These are phyloP conservation scores for Amphipoea lucens DNA, from an alignment of 2,888 invertebrate species.

Conservation along the genomic window DNA sequence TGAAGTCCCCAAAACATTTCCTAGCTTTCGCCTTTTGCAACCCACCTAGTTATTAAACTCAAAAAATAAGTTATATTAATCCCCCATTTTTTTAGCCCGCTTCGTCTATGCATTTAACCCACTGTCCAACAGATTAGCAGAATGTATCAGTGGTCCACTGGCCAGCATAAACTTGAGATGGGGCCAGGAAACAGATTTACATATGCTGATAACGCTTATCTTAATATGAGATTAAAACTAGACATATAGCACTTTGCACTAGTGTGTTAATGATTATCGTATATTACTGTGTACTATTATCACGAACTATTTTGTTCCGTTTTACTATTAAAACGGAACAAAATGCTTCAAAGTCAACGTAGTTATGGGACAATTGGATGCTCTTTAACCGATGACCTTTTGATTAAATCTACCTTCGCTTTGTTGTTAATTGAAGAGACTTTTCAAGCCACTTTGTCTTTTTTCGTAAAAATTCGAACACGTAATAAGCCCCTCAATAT, in stretches of 20 bases:
- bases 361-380: not conserved
- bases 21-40: not conserved
- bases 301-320: not conserved
- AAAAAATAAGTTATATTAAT: not conserved
- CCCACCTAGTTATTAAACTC: not conserved
- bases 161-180: constrained; percentile 41
- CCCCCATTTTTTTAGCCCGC: constrained; percentile 4
- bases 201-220: constrained; percentile 47
- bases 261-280: not conserved
- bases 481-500: not conserved
- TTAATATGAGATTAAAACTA: constrained; percentile 26
- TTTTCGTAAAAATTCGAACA: not conserved
- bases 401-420: not conserved
- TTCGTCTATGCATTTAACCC: constrained; percentile 8
- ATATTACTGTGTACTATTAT: not conserved
- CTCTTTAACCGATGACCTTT: not conserved
- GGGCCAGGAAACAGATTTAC: constrained; percentile 48
- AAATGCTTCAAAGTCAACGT: not conserved
- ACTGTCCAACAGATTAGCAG: constrained; percentile 42
- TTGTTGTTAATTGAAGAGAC: not conserved
- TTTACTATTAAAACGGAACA: not conserved
- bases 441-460: not conserved
- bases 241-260: constrained; percentile 9
- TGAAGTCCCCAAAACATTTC: not conserved
- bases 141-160: constrained; percentile 35